Conservation (phyloP, 2,113 vertebrate species). For the Pheucticus melanocephalus region DNA sequence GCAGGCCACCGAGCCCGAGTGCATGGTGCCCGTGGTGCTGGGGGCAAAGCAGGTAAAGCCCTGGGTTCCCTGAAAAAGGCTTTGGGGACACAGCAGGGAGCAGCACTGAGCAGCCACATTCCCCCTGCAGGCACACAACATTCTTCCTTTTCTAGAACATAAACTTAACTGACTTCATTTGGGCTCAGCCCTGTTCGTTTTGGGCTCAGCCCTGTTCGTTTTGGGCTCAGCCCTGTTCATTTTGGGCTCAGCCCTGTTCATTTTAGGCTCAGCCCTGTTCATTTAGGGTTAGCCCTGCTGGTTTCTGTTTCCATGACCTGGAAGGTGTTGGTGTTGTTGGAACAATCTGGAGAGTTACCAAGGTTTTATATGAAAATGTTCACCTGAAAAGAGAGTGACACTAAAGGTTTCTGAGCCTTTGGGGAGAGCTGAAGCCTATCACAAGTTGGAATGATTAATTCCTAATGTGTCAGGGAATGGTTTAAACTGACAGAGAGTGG, state of each 20-base stretch:
- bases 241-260: not conserved
- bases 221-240: not conserved
- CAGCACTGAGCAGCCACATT: fast-evolving
- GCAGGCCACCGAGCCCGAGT: conserved; percentile 96
- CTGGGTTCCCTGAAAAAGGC: fast-evolving
- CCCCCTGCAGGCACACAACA: fast-evolving
- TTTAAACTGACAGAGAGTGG: not conserved
- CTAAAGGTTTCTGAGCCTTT: not conserved
- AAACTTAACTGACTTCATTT: not conserved
- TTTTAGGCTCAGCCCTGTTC: not conserved
- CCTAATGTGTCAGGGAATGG: not conserved
- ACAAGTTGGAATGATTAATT: not conserved
- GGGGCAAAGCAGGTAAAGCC: conserved; percentile 90
- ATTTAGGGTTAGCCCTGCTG: not conserved
- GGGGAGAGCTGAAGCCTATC: not conserved
- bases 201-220: not conserved
- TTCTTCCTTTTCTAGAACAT: fast-evolving
- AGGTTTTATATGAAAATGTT: not conserved
- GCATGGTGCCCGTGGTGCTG: conserved; percentile 96
- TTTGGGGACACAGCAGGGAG: not conserved
- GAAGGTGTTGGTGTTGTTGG: not conserved
- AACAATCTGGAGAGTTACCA: not conserved
- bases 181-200: no score
- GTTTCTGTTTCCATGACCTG: not conserved
- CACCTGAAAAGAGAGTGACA: not conserved